A percentile compares a stretch with the other conserved stretches of the same genome.
Conservation (phyloP, 2,888 invertebrate species). For the Branchipolynoe longqiensis region DNA sequence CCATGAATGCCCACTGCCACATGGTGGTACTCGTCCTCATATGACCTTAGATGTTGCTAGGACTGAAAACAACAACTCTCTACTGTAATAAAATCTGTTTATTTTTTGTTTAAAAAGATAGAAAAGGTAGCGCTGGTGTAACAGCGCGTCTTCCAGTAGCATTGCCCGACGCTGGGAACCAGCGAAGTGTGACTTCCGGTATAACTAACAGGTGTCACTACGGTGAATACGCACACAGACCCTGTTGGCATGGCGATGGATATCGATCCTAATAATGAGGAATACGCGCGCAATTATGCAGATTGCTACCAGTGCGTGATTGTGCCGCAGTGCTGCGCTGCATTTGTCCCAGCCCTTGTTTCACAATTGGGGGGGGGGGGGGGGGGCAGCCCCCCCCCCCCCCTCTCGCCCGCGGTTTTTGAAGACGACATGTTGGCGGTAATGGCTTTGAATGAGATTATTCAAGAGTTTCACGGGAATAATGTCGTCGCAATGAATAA, state of each 20-base stretch:
- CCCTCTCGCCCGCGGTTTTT: neutral
- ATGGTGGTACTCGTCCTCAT: too few species aligned
- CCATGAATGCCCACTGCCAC: too few species aligned
- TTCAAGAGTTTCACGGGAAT: slow-evolving; percentile 34
- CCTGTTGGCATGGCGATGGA: slow-evolving; percentile 38
- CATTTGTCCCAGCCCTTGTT: neutral
- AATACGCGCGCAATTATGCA: slow-evolving; percentile 30
- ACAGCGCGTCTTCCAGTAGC: too few species aligned
- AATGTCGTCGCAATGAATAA: slow-evolving; percentile 20
- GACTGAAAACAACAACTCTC: too few species aligned
- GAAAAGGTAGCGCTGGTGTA: too few species aligned
- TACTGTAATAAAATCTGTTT: too few species aligned
- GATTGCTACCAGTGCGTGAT: slow-evolving; percentile 23
- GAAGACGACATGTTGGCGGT: neutral
- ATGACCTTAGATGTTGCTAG: too few species aligned
- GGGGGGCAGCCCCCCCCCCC: too few species aligned
- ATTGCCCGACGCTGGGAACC: slow-evolving; percentile 18
- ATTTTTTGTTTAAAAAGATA: too few species aligned
- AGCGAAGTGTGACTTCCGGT: slow-evolving; percentile 32
- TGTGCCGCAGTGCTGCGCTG: slow-evolving; percentile 25
- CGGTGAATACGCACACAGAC: neutral
- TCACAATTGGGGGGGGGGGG: neutral
- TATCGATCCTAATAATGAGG: neutral
- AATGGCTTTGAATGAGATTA: slow-evolving; percentile 31
- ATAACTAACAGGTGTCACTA: slow-evolving; percentile 33